phyloP scores from a whole-genome alignment of 2,888 invertebrate species.

The Thalpophila matura region DNA sequence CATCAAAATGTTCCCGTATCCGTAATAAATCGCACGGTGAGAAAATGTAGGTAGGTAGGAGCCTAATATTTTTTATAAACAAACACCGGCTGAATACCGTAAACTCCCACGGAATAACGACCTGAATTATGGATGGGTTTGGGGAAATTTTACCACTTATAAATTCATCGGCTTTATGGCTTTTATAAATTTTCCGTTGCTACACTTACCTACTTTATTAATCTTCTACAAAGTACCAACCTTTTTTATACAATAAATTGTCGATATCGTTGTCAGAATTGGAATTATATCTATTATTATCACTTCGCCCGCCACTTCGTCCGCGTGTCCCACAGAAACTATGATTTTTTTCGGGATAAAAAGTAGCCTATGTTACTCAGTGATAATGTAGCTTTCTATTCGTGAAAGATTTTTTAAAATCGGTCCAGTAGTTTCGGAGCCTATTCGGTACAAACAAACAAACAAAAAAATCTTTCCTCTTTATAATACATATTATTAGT shows the following conservation, averaged over 20 bases:
- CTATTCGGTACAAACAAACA: no score
- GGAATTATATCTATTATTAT: constrained; percentile 15
- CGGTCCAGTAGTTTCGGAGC: no score
- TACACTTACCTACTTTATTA: background rate
- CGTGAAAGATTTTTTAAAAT: no score
- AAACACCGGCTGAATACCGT: constrained; percentile 36
- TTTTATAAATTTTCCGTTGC: background rate
- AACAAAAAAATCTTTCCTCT: no score
- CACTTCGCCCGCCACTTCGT: no score
- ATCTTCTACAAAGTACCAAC: no score
- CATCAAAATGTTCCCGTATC: constrained; percentile 63
- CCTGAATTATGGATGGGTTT: constrained; percentile 23
- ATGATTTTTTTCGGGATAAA: no score
- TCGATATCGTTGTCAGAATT: background rate
- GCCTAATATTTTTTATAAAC: constrained; percentile 35
- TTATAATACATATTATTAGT: no score
- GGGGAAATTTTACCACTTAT: background rate
- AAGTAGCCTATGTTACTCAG: no score
- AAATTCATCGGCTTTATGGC: constrained; percentile 2
- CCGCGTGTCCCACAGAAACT: no score
- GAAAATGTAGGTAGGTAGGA: constrained; percentile 38
- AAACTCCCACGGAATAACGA: constrained; percentile 9
- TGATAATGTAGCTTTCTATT: no score
- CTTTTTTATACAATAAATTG: background rate
- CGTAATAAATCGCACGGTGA: constrained; percentile 50